Percentiles rank a stretch among this genome's conserved stretches.
phyloP scores from a whole-genome alignment of 2,797 vertebrate genomes.

The Ctenosaura bakeri region DNA sequence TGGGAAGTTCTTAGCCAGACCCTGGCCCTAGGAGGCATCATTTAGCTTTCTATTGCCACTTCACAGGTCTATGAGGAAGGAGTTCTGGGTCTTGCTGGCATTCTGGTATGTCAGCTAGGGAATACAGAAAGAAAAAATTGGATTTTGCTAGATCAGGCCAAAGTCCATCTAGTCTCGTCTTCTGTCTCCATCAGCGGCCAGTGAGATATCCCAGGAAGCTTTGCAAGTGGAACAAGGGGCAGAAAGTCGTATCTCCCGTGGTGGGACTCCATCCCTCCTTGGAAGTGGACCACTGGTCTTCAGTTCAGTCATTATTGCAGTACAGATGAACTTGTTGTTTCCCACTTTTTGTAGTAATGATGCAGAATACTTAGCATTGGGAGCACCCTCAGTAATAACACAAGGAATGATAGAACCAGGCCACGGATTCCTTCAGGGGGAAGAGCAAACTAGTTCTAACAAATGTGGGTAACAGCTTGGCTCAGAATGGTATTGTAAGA shows the following conservation, averaged over 20 bases:
- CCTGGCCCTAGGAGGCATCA: background rate
- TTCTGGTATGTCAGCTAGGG: no score
- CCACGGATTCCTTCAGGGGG: slow-evolving; percentile 18
- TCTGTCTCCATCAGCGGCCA: background rate
- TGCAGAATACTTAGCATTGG: background rate
- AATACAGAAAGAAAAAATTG: background rate
- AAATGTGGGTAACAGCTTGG: background rate
- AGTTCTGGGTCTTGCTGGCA: background rate
- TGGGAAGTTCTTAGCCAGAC: background rate
- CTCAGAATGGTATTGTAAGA: slow-evolving; percentile 11
- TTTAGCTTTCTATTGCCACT: background rate
- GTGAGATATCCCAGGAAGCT: background rate
- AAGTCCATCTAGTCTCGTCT: background rate
- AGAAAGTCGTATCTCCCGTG: background rate
- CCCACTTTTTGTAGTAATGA: background rate
- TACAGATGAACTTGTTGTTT: background rate
- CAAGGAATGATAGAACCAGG: slow-evolving; percentile 20
- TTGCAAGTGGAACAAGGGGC: background rate
- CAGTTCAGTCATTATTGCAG: background rate
- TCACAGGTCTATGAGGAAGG: background rate
- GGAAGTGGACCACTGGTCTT: background rate
- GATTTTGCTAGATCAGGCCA: background rate
- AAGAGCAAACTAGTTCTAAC: slow-evolving; percentile 34
- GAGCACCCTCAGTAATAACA: background rate
- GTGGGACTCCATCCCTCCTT: background rate